Conservation (phyloP, 2,888 invertebrate genomes). For the Drosophila helvetica region DNA sequence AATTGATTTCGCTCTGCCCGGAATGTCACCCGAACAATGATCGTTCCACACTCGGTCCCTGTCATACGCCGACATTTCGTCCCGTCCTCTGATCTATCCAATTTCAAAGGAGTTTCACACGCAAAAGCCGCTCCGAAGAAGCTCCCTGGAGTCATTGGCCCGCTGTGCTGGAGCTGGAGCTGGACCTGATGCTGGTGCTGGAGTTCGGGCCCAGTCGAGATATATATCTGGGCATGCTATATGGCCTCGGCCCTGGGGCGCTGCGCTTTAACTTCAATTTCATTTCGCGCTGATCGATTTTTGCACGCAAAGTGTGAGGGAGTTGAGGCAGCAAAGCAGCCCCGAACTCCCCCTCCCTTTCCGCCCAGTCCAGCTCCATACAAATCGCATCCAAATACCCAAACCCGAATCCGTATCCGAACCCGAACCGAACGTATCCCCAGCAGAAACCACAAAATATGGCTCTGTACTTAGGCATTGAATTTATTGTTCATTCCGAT, state of each 20-base stretch:
- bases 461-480: conserved; percentile 68
- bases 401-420: too few species aligned
- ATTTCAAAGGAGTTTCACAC: conserved; percentile 80
- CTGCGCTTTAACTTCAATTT: conserved; percentile 74
- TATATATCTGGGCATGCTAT: conserved; percentile 44
- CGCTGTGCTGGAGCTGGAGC: conserved; percentile 12
- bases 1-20: conserved; percentile 64
- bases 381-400: too few species aligned
- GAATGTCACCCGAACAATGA: conserved; percentile 35
- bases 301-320: conserved; percentile 80
- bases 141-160: conserved; percentile 64
- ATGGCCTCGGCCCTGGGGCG: conserved; percentile 61
- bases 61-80: background rate
- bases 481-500: conserved; percentile 69
- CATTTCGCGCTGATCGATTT: conserved; percentile 80
- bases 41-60: background rate
- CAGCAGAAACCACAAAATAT: conserved; percentile 1
- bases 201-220: conserved; percentile 9
- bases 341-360: background rate
- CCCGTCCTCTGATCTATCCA: conserved; percentile 48
- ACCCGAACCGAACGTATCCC: background rate
- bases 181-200: conserved; percentile 9
- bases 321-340: conserved; percentile 28
- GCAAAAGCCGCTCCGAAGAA: conserved; percentile 66
- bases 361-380: too few species aligned